phyloP scores from a whole-genome alignment of 2,113 vertebrate genomes.

The Stegastes partitus region DNA sequence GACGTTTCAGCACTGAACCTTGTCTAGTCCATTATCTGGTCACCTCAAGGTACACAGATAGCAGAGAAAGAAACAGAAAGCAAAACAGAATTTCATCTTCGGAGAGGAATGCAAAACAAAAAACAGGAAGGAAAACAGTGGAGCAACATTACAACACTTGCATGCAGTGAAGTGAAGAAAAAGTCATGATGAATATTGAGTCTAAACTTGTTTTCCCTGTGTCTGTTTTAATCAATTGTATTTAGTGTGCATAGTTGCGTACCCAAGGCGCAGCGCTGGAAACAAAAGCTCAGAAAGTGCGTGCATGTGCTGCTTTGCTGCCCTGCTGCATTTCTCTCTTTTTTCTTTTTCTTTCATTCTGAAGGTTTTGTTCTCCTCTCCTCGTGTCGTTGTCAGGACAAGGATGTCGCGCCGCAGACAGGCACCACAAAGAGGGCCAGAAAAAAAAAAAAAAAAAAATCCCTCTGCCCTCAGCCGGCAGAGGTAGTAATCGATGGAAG shows the following conservation, averaged over 20 bases:
- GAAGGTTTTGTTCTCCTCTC: conserved; percentile 42
- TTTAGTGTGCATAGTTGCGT: conserved; percentile 53
- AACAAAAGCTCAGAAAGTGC: conserved; percentile 56
- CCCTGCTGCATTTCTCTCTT: conserved; percentile 41
- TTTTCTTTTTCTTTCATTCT: conserved; percentile 8
- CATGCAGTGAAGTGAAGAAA: conserved; percentile 13
- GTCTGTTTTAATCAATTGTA: conserved; percentile 72
- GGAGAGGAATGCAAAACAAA: conserved; percentile 4
- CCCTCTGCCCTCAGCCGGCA: conserved; percentile 42
- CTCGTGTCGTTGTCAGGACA: conserved; percentile 59
- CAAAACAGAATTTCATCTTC: conserved; percentile 30
- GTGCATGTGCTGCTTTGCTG: conserved; percentile 38
- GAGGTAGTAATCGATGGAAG: conserved; percentile 75
- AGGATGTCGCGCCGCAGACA: conserved; percentile 63
- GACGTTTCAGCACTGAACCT: conserved; percentile 24
- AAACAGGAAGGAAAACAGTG: conserved; percentile 1
- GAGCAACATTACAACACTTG: conserved; percentile 19
- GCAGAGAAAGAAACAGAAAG: conserved; percentile 13
- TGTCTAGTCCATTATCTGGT: conserved; percentile 44
- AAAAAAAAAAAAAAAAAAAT: conserved; percentile 47
- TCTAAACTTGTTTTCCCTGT: conserved; percentile 38
- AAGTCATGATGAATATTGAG: conserved; percentile 30
- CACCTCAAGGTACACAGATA: conserved; percentile 42
- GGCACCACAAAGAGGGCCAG: conserved; percentile 59
- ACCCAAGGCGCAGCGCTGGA: conserved; percentile 57